Base-by-base conservation (phyloP, 1,140 invertebrate species). In the Drosophila lini region DNA sequence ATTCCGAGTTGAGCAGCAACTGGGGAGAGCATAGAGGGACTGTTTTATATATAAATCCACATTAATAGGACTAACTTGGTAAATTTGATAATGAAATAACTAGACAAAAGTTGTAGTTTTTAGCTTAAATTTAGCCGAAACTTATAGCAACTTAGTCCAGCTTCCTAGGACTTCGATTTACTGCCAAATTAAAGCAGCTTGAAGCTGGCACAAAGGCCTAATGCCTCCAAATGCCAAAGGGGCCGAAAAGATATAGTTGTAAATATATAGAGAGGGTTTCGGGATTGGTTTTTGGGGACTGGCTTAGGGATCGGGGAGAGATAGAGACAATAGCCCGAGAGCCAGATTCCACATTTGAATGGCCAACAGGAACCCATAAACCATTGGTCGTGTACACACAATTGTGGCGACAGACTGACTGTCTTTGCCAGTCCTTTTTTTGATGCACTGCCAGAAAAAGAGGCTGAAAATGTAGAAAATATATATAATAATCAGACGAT, bases 331-430 rank as follows among this genome's bases (percentile, higher is more conserved):
- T 74, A 74, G 55, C 61, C 53, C 22, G 13, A 65, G 50, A 74
- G 52, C 73, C 40, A 41, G 73, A 68, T 76, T 58, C 53, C 73
- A 55, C 52, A 76, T 76, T 76, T 47, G 47, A 76, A 76, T 76
- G 48, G 61, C 32, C 74, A 47, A 76, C 31, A 67, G 47, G 31
- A 57, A 38, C 47, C 47, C 74, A 76, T 77, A 76, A 76, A 76
- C 73, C 40, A 76, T 76, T 71, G 68, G 32, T 28, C 60, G 42
- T 32, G 19, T 34, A 74, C 70, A 74, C 74, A 60, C 60, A 75
- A 58, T 57, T 76, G 61, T 48, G 74, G 55, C 70, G 68, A 74
- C 70, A 74, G 65, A 48, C 68, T 58, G 68, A 41, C 68, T 71
- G 65, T 47, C 68, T 70, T 44, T 44, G 38, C 13, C 32, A 45